Evolutionary conservation across 2,113 vertebrate species (phyloP).

Genomic region (Willisornis vidua): DNA sequence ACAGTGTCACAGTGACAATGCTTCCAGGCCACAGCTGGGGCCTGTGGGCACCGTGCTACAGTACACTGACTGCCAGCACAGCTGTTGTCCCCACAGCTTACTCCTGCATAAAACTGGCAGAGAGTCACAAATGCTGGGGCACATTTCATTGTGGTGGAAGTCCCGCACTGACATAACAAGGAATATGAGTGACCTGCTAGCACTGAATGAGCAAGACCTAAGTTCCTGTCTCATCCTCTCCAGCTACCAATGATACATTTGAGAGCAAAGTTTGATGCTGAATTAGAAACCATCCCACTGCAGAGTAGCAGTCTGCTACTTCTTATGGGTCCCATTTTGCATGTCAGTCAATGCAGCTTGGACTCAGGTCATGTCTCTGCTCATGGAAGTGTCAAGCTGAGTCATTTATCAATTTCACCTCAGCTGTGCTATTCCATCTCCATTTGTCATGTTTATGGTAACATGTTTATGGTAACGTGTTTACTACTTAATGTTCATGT

Average conservation of each 20-base stretch:
- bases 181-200: neutral
- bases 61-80: neutral
- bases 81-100: neutral
- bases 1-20: neutral
- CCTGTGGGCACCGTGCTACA: neutral
- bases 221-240: neutral
- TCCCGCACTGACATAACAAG: neutral
- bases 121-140: neutral
- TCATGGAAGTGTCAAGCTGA: neutral
- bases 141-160: neutral
- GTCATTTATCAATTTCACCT: neutral
- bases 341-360: neutral
- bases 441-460: conserved; percentile 4
- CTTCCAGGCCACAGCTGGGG: neutral
- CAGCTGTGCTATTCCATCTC: neutral
- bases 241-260: neutral
- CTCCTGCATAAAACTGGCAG: neutral
- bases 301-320: neutral
- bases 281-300: neutral
- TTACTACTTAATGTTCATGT: conserved; percentile 8
- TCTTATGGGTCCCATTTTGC: neutral
- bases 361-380: neutral
- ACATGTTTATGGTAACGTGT: neutral
- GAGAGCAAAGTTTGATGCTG: neutral
- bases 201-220: neutral